Conservation (phyloP, 2,888 invertebrate species). For the Magallana nippona region DNA sequence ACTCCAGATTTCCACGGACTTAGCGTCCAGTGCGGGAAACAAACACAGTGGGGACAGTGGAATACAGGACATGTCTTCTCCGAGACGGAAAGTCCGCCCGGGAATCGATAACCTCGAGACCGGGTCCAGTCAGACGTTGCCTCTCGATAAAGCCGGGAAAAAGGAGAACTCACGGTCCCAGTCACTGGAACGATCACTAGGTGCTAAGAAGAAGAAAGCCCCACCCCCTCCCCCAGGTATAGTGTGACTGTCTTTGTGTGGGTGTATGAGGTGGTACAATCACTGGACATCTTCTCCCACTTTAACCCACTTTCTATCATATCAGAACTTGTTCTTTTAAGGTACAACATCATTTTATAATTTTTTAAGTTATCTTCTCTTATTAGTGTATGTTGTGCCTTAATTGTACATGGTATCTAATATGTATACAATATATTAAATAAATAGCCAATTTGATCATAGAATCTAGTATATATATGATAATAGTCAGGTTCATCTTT, state of each 20-base stretch:
- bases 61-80: conserved; percentile 62
- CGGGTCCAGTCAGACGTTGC: conserved; percentile 49
- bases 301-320: too few relatives aligned
- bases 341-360: too few relatives aligned
- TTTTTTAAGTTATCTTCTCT: too few relatives aligned
- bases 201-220: conserved; percentile 69
- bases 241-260: neutral
- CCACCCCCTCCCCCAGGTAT: conserved; percentile 66
- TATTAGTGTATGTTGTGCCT: too few relatives aligned
- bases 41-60: conserved; percentile 69
- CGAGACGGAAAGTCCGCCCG: conserved; percentile 44
- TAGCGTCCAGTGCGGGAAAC: conserved; percentile 60
- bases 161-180: conserved; percentile 50
- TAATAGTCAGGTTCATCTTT: too few relatives aligned
- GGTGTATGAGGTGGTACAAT: too few relatives aligned
- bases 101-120: conserved; percentile 35
- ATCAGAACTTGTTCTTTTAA: too few relatives aligned
- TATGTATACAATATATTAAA: too few relatives aligned
- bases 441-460: too few relatives aligned
- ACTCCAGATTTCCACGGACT: conserved; percentile 68
- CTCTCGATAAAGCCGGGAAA: conserved; percentile 44
- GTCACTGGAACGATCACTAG: conserved; percentile 49
- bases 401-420: too few relatives aligned
- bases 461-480: too few relatives aligned
- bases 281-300: too few relatives aligned